Evolutionary conservation across 2,113 vertebrate genomes (phyloP).

Genomic region (Onychostoma macrolepis): DNA sequence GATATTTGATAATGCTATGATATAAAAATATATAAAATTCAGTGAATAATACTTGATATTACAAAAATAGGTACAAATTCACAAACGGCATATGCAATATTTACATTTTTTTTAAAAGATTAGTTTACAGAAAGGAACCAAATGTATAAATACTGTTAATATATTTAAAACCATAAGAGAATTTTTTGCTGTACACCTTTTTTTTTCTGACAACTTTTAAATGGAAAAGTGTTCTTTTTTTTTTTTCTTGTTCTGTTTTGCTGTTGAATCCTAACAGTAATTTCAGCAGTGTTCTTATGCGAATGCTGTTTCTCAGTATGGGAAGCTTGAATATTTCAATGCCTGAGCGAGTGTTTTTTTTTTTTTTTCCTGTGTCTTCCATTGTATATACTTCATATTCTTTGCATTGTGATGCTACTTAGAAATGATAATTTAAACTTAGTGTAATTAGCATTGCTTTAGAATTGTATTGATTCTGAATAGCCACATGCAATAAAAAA

Average conservation of each 20-base stretch:
- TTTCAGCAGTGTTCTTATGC: constrained; percentile 92
- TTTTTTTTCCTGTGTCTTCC: constrained; percentile 92
- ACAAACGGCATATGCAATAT: constrained; percentile 97
- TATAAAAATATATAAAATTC: constrained; percentile 69
- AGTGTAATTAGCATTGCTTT: constrained; percentile 88
- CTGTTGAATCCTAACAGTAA: constrained; percentile 88
- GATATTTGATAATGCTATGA: constrained; percentile 79
- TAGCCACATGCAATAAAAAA: constrained; percentile 99
- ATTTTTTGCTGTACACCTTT: constrained; percentile 89
- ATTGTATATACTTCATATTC: constrained; percentile 91
- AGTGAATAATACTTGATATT: constrained; percentile 73
- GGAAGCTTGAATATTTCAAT: constrained; percentile 85
- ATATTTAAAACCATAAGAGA: constrained; percentile 86
- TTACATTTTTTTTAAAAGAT: constrained; percentile 86
- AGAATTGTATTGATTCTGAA: constrained; percentile 93
- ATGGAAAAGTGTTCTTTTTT: constrained; percentile 80
- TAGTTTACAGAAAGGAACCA: constrained; percentile 98
- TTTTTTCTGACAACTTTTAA: constrained; percentile 81
- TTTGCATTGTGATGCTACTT: constrained; percentile 86
- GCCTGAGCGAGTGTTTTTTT: constrained; percentile 76
- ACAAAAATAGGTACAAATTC: constrained; percentile 84
- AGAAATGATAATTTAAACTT: constrained; percentile 86
- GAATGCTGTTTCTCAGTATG: constrained; percentile 86
- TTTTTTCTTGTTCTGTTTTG: constrained; percentile 72
- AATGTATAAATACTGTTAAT: constrained; percentile 91